phyloP scores from a whole-genome alignment of 2,888 invertebrate genomes.

The Lapara coniferarum region DNA sequence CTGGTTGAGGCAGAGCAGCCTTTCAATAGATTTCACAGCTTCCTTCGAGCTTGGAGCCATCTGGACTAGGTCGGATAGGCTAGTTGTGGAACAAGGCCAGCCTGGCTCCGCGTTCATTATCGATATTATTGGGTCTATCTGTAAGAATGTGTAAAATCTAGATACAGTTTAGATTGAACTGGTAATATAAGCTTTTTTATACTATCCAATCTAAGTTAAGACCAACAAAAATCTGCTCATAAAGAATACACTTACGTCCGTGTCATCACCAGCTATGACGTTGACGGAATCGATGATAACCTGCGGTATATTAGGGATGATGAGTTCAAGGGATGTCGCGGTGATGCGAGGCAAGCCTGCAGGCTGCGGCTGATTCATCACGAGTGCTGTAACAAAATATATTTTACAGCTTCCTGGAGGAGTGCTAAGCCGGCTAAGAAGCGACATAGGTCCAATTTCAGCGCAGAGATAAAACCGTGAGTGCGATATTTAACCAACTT shows the following conservation, averaged over 20 bases:
- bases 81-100: conserved; percentile 79
- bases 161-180: neutral
- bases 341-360: conserved; percentile 56
- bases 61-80: conserved; percentile 62
- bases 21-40: conserved; percentile 73
- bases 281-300: conserved; percentile 58
- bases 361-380: conserved; percentile 43
- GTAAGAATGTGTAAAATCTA: conserved; percentile 36
- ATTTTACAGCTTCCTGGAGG: neutral
- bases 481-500: too few species aligned
- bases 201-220: too few species aligned
- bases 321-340: conserved; percentile 42
- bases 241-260: conserved; percentile 54
- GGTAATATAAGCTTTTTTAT: neutral
- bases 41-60: conserved; percentile 52
- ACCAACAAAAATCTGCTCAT: too few species aligned
- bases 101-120: conserved; percentile 64
- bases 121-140: conserved; percentile 70
- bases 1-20: conserved; percentile 68
- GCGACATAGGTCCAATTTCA: too few species aligned
- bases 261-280: conserved; percentile 53
- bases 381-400: conserved; percentile 45
- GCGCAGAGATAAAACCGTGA: too few species aligned
- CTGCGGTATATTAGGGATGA: conserved; percentile 60
- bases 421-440: neutral